Conservation (phyloP, 2,888 invertebrate species). For the Tipula unca region DNA sequence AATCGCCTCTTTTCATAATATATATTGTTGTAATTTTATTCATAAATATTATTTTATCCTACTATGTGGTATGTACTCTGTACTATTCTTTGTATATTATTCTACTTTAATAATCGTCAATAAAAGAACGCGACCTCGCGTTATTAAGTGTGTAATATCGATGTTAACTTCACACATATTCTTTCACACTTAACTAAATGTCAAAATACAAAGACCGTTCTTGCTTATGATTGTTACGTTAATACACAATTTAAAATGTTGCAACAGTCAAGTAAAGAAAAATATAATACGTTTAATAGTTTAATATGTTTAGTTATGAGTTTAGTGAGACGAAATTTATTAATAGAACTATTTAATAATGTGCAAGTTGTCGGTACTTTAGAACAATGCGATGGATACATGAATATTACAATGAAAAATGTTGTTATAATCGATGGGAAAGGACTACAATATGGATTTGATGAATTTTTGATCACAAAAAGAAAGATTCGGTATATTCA, state of each 20-base stretch:
- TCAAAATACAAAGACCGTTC: not conserved
- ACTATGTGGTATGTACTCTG: no score
- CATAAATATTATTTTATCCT: no score
- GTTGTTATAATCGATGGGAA: slow-evolving; percentile 38
- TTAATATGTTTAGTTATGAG: not conserved
- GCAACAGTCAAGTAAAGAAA: not conserved
- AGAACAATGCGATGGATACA: slow-evolving; percentile 35
- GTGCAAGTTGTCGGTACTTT: slow-evolving; percentile 38
- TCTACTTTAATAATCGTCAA: no score
- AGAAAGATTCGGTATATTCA: slow-evolving; percentile 37
- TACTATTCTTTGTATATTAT: no score
- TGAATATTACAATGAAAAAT: slow-evolving; percentile 35
- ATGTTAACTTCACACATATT: no score
- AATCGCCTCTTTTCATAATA: no score
- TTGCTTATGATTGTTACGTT: not conserved
- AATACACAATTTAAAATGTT: not conserved
- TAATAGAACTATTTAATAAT: slow-evolving; percentile 38
- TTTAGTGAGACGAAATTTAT: slow-evolving; percentile 28
- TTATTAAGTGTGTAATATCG: not conserved
- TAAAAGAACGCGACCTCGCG: no score
- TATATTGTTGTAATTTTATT: no score
- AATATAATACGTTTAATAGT: slow-evolving; percentile 16
- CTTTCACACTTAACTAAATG: not conserved
- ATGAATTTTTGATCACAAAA: slow-evolving; percentile 35
- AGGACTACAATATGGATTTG: slow-evolving; percentile 35